Base-by-base conservation (phyloP, 2,113 vertebrate species). In the Cynocephalus volans region DNA sequence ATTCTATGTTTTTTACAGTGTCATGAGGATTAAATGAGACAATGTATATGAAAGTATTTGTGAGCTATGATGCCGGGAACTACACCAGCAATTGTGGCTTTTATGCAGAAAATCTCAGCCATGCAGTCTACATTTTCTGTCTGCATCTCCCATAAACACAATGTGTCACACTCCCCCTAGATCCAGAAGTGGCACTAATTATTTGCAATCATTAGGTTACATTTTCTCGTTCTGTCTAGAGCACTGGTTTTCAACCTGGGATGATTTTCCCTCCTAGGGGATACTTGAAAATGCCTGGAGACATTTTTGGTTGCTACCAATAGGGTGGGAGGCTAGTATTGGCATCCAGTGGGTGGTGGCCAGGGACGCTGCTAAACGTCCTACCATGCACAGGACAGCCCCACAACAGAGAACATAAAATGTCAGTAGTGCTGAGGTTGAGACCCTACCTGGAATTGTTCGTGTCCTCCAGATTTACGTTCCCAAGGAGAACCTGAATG, bases 401-500 rank as follows among this genome's bases (percentile, higher is more conserved):
- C 36, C 77, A 0, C 24, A 6, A 15, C 48, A 64, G 23, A 82
- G 17, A 1, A 4, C 7, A 2, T 18, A 2, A 23, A 6, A 12
- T 10, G 3, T 28, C 26, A 8, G 0, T 8, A 1, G 21, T 19
- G 31, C 41, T 21, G 10, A 18, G 10, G 2, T 0, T 28, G 10
- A 45, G 54, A 31, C n/a, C 31, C 69, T 54, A 23, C n/a, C 10
- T n/a, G n/a, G 77, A 48, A 6, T 3, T 64, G 48, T 45, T 14
- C 5, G 19, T 50, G 0, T 24, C 77, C 69, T n/a, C 45, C 60
- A 45, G 67, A 21, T 18, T 48, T 45, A 0, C 5, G 18, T 48
- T 31, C 67, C 76, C 36, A 52, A 5, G 33, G 33, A 50, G 18
- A 76, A n/a, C 4, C 52, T 3, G n/a, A 77, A 28, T 3, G 31